phyloP scores from a whole-genome alignment of 1,140 invertebrate genomes.

The Drosophila gunungcola region DNA sequence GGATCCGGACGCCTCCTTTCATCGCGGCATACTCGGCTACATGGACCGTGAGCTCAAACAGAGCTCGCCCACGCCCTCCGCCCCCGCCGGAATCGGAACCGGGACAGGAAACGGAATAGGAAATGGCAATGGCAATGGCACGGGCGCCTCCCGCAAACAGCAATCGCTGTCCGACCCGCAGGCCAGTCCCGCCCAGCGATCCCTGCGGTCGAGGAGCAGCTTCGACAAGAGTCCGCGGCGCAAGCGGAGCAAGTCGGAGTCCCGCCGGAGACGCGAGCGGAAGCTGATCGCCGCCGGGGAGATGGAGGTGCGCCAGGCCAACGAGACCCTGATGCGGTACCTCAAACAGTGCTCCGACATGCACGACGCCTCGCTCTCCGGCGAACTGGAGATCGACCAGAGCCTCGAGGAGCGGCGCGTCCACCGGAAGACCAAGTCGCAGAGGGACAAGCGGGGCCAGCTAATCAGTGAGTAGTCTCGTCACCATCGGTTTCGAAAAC shows the following conservation, averaged over 20 bases:
- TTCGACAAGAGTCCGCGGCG: constrained; percentile 84
- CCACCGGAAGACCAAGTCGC: constrained; percentile 84
- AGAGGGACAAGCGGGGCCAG: constrained; percentile 83
- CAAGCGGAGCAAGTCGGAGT: constrained; percentile 84
- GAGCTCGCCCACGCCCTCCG: constrained; percentile 75
- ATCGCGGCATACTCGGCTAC: constrained; percentile 80
- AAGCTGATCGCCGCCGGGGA: constrained; percentile 84
- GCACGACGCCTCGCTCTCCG: constrained; percentile 83
- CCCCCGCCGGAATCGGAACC: background rate
- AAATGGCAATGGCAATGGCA: constrained; percentile 24
- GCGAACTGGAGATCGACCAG: constrained; percentile 84
- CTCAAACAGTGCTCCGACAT: constrained; percentile 84
- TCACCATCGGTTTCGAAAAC: background rate
- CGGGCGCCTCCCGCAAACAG: constrained; percentile 65
- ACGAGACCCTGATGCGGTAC: constrained; percentile 84
- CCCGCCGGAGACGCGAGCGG: constrained; percentile 72
- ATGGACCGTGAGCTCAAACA: constrained; percentile 83
- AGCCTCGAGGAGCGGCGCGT: constrained; percentile 81
- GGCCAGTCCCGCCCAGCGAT: constrained; percentile 84
- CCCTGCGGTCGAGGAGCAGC: constrained; percentile 76
- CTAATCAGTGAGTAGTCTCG: constrained; percentile 75
- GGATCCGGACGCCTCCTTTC: constrained; percentile 68
- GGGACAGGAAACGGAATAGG: constrained; percentile 39
- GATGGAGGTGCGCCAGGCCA: constrained; percentile 84
- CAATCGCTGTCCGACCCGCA: constrained; percentile 84